Conservation (phyloP, 2,113 vertebrate species). For the Phasianus colchicus region DNA sequence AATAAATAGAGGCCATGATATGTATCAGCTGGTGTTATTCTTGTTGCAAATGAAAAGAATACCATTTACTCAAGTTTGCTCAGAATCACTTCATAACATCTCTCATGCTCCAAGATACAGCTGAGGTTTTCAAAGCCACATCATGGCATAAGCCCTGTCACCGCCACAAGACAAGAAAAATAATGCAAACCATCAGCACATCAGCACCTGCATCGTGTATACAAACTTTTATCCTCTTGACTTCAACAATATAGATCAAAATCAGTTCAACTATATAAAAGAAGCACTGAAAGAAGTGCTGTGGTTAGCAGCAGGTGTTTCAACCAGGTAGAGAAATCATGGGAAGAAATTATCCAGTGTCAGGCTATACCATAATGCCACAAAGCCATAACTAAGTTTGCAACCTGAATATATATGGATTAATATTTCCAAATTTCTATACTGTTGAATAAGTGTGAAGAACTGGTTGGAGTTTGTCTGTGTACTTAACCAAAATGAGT, state of each 20-base stretch:
- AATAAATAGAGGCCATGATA: slow-evolving; percentile 16
- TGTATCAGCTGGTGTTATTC: not conserved
- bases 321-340: not conserved
- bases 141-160: not conserved
- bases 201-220: not conserved
- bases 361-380: not conserved
- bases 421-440: not conserved
- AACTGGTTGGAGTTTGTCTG: not conserved
- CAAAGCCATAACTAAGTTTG: not conserved
- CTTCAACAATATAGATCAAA: not conserved
- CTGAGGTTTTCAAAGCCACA: not conserved
- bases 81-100: not conserved
- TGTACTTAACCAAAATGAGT: not conserved
- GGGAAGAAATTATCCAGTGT: not conserved
- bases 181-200: rapidly evolving
- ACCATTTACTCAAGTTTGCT: not conserved
- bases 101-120: slow-evolving; percentile 36
- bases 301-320: not conserved
- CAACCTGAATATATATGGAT: not conserved
- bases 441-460: not conserved
- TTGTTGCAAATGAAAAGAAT: slow-evolving; percentile 15
- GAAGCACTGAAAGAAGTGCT: not conserved
- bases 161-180: not conserved
- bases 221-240: not conserved
- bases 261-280: not conserved